Percentiles rank a stretch among this genome's conserved stretches.
Evolutionary conservation across 1,140 invertebrate genomes (phyloP).

Genomic region (Meloidogyne hapla): DNA sequence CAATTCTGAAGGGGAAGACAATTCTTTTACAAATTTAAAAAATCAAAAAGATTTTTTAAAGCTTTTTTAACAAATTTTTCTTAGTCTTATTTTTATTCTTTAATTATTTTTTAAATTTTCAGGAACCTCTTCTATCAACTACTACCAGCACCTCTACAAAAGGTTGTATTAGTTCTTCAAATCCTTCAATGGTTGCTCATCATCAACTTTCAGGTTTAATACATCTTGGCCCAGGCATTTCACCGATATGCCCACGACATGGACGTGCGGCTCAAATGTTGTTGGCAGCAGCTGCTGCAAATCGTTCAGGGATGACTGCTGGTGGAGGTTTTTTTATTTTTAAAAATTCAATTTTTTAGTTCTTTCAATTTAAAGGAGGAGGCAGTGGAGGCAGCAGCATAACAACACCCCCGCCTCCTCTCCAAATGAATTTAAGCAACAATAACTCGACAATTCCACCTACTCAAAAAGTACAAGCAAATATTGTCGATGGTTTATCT

Average conservation of each 20-base stretch:
- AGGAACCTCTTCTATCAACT: constrained; percentile 59
- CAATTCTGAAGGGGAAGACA: no score
- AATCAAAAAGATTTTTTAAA: no score
- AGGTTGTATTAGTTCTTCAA: constrained; percentile 13
- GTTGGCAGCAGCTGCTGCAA: constrained; percentile 27
- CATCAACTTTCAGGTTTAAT: constrained; percentile 28
- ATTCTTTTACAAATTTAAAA: no score
- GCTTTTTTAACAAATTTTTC: constrained; percentile 12
- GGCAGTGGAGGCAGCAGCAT: neutral
- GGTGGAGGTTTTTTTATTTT: neutral
- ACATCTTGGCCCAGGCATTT: constrained; percentile 47
- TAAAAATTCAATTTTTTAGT: neutral
- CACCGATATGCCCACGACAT: constrained; percentile 60
- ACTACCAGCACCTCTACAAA: constrained; percentile 45
- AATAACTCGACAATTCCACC: neutral
- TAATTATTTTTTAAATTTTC: no score
- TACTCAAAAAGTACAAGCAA: neutral
- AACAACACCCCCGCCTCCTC: neutral
- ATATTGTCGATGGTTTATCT: neutral
- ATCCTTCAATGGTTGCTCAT: neutral
- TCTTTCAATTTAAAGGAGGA: neutral
- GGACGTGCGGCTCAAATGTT: constrained; percentile 58
- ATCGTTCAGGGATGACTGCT: constrained; percentile 30
- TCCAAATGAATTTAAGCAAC: neutral
- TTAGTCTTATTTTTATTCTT: no score